These are phyloP conservation scores for Callopanchax toddi DNA, from an alignment of 2,113 vertebrate species.

Conservation along the genomic window DNA sequence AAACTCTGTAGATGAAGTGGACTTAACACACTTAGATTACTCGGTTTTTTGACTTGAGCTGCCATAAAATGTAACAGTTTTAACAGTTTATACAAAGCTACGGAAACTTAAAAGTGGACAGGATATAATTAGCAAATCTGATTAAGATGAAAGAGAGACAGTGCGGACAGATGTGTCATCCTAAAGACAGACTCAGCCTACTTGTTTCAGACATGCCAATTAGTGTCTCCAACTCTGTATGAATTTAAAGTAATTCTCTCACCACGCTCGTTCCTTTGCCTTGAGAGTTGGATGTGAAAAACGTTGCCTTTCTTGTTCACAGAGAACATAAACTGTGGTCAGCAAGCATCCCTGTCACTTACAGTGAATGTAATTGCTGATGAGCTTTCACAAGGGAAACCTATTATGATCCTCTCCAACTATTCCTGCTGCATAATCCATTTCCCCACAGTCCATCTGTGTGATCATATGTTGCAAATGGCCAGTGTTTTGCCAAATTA, in stretches of 20 bases:
- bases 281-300: background rate
- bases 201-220: conserved; percentile 25
- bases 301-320: background rate
- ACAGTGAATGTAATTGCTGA: conserved; percentile 8
- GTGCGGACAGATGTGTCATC: conserved; percentile 27
- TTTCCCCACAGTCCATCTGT: conserved; percentile 1
- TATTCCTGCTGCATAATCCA: background rate
- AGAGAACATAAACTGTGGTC: conserved; percentile 11
- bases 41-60: background rate
- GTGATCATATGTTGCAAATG: background rate
- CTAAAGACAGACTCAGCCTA: conserved; percentile 3
- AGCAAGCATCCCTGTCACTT: background rate
- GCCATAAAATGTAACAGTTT: background rate
- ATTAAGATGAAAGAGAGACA: conserved; percentile 10
- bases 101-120: background rate
- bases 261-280: background rate
- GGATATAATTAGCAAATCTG: conserved; percentile 34
- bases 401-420: background rate
- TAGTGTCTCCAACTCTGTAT: conserved; percentile 1
- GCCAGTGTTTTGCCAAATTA: background rate
- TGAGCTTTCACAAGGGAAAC: conserved; percentile 4
- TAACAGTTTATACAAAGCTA: background rate
- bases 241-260: conserved; percentile 8
- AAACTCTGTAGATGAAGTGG: conserved; percentile 3
- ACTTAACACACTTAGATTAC: background rate